Percentiles rank a stretch among this genome's conserved stretches.
phyloP scores from a whole-genome alignment of 2,113 vertebrate genomes.

The Neolamprologus toae region DNA sequence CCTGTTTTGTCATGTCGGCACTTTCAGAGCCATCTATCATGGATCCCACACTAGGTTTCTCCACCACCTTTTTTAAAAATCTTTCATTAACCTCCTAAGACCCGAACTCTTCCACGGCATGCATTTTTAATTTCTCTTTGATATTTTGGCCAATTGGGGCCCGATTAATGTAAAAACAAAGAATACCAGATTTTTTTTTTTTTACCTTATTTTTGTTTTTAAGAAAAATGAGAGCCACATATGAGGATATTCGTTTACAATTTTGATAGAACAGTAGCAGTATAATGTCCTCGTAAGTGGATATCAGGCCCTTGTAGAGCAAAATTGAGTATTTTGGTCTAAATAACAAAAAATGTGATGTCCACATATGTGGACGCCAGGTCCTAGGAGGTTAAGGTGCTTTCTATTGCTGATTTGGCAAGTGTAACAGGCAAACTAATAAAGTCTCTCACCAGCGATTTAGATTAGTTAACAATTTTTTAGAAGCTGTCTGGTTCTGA shows the following conservation, averaged over 20 bases:
- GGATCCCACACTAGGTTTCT: not conserved
- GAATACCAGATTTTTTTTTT: too few species aligned
- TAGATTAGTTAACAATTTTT: not conserved
- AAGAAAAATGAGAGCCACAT: too few species aligned
- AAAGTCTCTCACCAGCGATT: not conserved
- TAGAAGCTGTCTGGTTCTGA: not conserved
- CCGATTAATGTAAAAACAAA: too few species aligned
- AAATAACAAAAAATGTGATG: too few species aligned
- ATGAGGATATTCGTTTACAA: accelerated
- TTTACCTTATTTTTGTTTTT: too few species aligned
- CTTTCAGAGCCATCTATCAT: not conserved
- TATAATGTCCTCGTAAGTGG: too few species aligned
- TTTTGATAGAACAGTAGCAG: too few species aligned
- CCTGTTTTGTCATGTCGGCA: not conserved
- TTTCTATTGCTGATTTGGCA: not conserved
- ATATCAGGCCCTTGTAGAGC: too few species aligned
- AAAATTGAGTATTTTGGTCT: too few species aligned
- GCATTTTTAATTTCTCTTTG: too few species aligned
- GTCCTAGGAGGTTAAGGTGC: not conserved
- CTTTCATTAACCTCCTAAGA: not conserved
- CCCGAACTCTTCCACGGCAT: too few species aligned
- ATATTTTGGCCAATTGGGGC: accelerated
- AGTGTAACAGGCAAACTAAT: not conserved
- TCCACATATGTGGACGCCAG: too few species aligned
- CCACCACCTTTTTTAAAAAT: accelerated